Conservation (phyloP, 64 coral and sea anemone species). For the Orbicella faveolata region DNA sequence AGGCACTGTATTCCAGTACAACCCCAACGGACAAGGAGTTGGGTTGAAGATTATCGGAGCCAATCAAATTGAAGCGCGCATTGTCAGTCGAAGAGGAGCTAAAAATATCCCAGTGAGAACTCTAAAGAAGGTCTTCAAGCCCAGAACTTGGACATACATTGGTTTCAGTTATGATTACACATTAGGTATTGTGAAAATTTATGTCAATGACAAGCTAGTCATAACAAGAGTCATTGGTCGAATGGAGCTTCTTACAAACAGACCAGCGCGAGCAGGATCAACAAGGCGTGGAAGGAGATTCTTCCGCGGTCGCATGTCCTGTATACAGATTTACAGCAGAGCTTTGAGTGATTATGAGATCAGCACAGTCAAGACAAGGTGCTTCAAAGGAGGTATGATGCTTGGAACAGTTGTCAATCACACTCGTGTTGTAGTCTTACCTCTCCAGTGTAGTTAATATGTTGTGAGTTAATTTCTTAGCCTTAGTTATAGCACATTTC, state of each 20-base stretch:
- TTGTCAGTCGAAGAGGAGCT: constrained; percentile 1
- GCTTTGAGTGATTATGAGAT: constrained; percentile 17
- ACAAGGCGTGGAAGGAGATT: neutral
- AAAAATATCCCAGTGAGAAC: constrained; percentile 14
- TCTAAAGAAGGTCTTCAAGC: neutral
- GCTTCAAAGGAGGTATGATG: constrained; percentile 58
- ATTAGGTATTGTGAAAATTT: constrained; percentile 34
- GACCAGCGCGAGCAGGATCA: constrained; percentile 3
- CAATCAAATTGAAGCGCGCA: constrained; percentile 18
- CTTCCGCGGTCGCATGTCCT: constrained; percentile 42
- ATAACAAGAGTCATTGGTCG: constrained; percentile 21
- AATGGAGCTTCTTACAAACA: constrained; percentile 34
- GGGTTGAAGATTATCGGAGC: neutral
- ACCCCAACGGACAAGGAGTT: constrained; percentile 9
- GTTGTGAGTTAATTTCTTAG: no score
- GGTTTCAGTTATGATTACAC: constrained; percentile 33
- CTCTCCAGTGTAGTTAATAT: no score
- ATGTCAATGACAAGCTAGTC: constrained; percentile 25
- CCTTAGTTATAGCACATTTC: no score
- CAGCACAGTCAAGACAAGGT: constrained; percentile 8
- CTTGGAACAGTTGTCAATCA: neutral
- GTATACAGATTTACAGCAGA: constrained; percentile 50
- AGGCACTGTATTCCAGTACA: constrained; percentile 40
- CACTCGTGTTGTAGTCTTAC: no score
- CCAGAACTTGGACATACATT: constrained; percentile 44